Conservation (phyloP, 2,888 invertebrate species). For the Bombylius discolor region DNA sequence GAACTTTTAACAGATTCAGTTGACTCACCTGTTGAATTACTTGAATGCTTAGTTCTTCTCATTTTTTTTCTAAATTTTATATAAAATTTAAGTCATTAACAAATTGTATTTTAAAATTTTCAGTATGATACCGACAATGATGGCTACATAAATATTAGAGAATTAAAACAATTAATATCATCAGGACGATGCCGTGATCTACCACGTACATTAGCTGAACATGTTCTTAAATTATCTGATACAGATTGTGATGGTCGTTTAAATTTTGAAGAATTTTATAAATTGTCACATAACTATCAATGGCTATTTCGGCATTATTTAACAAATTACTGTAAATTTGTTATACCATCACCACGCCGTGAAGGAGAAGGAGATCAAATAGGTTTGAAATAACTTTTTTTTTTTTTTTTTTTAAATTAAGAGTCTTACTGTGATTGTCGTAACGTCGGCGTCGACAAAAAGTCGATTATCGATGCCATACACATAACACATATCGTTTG, state of each 20-base stretch:
- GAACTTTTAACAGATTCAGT: too few species aligned
- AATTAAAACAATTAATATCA: constrained; percentile 39
- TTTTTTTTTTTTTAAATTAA: neutral
- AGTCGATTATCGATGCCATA: too few species aligned
- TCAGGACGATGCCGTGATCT: constrained; percentile 43
- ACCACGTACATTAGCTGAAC: constrained; percentile 50
- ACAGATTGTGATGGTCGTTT: constrained; percentile 47
- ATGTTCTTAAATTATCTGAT: constrained; percentile 55
- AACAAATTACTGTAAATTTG: constrained; percentile 27
- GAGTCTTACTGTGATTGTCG: too few species aligned
- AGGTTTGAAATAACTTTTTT: constrained; percentile 16
- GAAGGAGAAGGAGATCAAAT: constrained; percentile 29
- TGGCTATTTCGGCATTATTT: constrained; percentile 35
- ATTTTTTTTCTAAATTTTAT: too few species aligned
- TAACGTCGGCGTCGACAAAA: too few species aligned
- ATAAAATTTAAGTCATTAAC: too few species aligned
- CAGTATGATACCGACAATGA: constrained; percentile 61
- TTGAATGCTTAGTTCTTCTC: too few species aligned
- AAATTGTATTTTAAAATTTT: constrained; percentile 13
- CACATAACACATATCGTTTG: too few species aligned
- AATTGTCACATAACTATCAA: constrained; percentile 43
- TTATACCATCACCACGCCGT: constrained; percentile 32
- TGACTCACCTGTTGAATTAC: too few species aligned
- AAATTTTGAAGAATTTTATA: constrained; percentile 55
- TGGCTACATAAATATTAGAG: constrained; percentile 53